These are phyloP conservation scores for Pseudorhiza aurosa DNA, from an alignment of 30 jellyfish, hydroid and myxozoan genomes.

Conservation along the genomic window DNA sequence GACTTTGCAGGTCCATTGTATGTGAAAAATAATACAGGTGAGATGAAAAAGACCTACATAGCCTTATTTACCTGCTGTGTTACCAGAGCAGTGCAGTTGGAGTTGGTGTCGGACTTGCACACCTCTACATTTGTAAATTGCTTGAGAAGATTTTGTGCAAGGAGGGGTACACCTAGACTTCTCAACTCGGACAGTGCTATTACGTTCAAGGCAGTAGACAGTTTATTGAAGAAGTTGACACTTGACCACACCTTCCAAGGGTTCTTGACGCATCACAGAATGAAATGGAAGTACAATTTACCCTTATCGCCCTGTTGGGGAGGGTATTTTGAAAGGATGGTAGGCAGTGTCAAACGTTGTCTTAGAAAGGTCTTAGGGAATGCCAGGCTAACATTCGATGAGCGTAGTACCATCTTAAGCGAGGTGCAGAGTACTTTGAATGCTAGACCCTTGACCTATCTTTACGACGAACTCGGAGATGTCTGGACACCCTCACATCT, in stretches of 20 bases:
- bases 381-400: conserved; percentile 40
- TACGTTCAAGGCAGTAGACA: conserved; percentile 62
- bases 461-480: conserved; percentile 28
- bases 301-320: conserved; percentile 70
- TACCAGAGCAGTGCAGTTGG: conserved; percentile 55
- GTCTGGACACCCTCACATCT: conserved; percentile 51
- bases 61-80: conserved; percentile 52
- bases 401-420: conserved; percentile 16
- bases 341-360: conserved; percentile 41
- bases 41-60: conserved; percentile 42
- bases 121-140: conserved; percentile 30
- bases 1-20: conserved; percentile 70
- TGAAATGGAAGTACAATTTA: conserved; percentile 36
- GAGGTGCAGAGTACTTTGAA: conserved; percentile 45
- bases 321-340: conserved; percentile 49
- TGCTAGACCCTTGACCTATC: conserved; percentile 23
- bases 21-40: conserved; percentile 52
- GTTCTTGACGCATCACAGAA: conserved; percentile 11
- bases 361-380: conserved; percentile 35
- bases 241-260: conserved; percentile 32
- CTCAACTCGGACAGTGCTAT: conserved; percentile 60
- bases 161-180: conserved; percentile 70
- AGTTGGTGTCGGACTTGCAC: conserved; percentile 39
- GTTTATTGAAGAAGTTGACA: conserved; percentile 24
- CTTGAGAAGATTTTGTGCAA: conserved; percentile 67